phyloP scores from a whole-genome alignment of 2,113 vertebrate genomes.

The Esox niger region DNA sequence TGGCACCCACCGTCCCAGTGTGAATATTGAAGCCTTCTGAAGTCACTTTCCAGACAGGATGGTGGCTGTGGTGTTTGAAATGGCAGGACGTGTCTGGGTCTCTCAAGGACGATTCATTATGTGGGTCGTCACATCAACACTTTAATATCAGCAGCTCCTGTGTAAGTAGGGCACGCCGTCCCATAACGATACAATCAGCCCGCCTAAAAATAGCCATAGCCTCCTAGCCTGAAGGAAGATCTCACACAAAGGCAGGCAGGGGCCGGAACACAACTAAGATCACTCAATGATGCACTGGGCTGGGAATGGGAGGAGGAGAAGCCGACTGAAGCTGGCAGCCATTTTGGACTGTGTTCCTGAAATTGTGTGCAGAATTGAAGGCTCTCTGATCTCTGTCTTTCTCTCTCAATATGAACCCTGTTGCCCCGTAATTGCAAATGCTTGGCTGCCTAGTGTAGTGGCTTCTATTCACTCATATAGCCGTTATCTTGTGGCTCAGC shows the following conservation, averaged over 20 bases:
- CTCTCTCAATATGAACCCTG: not conserved
- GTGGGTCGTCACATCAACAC: constrained; percentile 65
- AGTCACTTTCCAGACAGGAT: constrained; percentile 25
- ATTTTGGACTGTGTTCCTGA: constrained; percentile 25
- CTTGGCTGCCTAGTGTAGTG: not conserved
- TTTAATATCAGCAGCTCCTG: constrained; percentile 60
- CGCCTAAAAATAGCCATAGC: constrained; percentile 73
- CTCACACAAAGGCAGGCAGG: constrained; percentile 61
- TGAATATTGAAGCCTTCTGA: constrained; percentile 17
- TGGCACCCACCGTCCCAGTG: constrained; percentile 12
- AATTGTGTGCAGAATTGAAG: constrained; percentile 4
- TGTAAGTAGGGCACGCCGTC: constrained; percentile 73
- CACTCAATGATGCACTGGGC: constrained; percentile 25
- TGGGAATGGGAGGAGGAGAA: not conserved
- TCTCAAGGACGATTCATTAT: constrained; percentile 46
- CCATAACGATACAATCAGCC: constrained; percentile 71
- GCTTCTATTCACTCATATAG: not conserved
- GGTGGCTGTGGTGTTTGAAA: constrained; percentile 35
- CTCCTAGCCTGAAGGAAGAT: constrained; percentile 67
- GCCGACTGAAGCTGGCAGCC: constrained; percentile 34
- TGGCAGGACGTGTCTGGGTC: constrained; percentile 19
- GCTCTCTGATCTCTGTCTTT: too few relatives aligned
- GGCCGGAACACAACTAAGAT: constrained; percentile 57
- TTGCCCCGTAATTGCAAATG: not conserved
- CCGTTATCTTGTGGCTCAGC: constrained; percentile 19